Evolutionary conservation across 2,888 invertebrate species (phyloP), one percentile per base, ranked within the genome.

Genomic region (Sympetrum striolatum): DNA sequence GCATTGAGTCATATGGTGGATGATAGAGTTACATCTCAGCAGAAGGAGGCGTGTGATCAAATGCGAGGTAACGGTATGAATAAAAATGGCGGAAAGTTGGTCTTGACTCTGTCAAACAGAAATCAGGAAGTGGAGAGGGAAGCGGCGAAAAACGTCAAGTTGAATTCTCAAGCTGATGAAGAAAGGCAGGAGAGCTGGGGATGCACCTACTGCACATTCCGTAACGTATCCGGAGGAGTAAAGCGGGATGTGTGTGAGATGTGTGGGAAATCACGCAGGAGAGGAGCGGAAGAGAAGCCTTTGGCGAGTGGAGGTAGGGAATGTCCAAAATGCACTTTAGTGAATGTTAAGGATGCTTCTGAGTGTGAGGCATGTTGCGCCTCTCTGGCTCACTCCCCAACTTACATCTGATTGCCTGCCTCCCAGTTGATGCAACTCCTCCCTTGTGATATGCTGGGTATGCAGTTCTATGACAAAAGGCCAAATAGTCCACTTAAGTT

Each of bases 291-390:
- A 92, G 94, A 95, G 39, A 95, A 95, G 91, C 96, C 96, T 0
- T 94, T 97, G 81, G 96, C 96, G 31, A 96, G 97, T 15, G 97
- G 97, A 0, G 97, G 97, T 0, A 95, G 96, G 86, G 96, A 97
- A 93, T 97, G 97, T 92, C 96, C 96, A 0, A 94, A 95, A 44
- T 97, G 97, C 93, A 97, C 97, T 2, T 94, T 97, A 82, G 96
- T 97, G 73, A 97, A 97, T 93, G 95, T 95, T 81, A 95, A 96
- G 92, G 95, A 96, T 90, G 96, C 96, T 12, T 94, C 94, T 64
- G 93, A 93, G 15, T 97, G 97, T 93, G 96, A 96, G 92, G 97
- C 96, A 31, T 97, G 97, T 93, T 95, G 95, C 35, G 94, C 95
- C 12, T 96, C 96, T 92, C 94, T 97, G 80, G 95, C 96, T 92